Base-by-base conservation (phyloP, 2,113 vertebrate genomes). In the Anhinga anhinga region DNA sequence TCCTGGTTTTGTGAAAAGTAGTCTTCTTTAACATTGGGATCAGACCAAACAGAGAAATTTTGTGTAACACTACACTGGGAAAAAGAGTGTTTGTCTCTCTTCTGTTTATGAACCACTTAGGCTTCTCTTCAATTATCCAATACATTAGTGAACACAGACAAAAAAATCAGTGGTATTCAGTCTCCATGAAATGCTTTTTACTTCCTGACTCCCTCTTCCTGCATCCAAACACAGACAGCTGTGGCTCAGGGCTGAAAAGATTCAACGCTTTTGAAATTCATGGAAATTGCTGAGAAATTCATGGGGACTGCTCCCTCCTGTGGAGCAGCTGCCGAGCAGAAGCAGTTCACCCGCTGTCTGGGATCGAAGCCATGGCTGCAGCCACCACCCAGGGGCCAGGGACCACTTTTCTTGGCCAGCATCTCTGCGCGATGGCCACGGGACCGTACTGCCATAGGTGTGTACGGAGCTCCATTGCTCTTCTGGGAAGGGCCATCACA, bases 281-380 rank as follows among this genome's bases (percentile, higher is more conserved):
- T 92, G 86, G 91, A 44, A 91, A 86, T 79, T 55, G 56, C 4
- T 3, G 77, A 71, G 88, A 78, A 93, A 92, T 86, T 81, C 77
- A 44, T 22, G 69, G 88, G 88, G 88, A 95, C 49, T 96, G 91
- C 97, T 96, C 90, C 95, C 96, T 95, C 94, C 96, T 95, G 93
- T 96, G 96, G 96, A 97, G 80, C 95, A 97, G 94, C 80, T 89
- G 91, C 82, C 27, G 86, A 88, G 93, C 69, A 81, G 95, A 71
- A 93, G 76, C 26, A 7, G 71, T 1, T 94, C n/a, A 2, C 49
- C 70, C 66, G 15, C 44, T 0, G 6, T 8, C 47, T 11, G 34
- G 32, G 13, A 30, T 25, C 3, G 6, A 36, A 47, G 32, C 45
- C 2, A 3, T 9, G 63, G 69, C 82, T 74, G 32, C 42, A 47